Base-by-base conservation (phyloP, 2,888 invertebrate species). In the Hyposoter didymator region DNA sequence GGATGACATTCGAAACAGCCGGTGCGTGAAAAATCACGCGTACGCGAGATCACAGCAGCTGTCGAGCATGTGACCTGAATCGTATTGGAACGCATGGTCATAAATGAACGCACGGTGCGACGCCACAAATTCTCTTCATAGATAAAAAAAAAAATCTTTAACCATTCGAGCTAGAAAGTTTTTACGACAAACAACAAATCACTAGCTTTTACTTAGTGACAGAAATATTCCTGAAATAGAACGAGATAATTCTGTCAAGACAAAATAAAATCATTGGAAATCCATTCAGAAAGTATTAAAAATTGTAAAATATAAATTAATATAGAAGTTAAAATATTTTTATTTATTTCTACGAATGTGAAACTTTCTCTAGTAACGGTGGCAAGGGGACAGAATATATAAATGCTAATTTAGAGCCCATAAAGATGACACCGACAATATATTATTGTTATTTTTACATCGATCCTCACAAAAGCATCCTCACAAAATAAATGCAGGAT, bases 21-120 rank as follows among this genome's bases (percentile, higher is more conserved):
- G 91, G 91, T 90, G 91, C 89, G 90, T 90, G 89, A 91, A 91
- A 91, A 90, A 91, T 91, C 89, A 87, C 87, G 74, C 82, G 69
- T 84, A 86, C 86, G 84, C 85, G 62, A 69, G 19, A 80, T 74
- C 52, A 52, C 19, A 55, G 35, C 43, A 47, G 49, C 52, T 62
- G 47, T 49, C 70, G 49, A 70, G 55, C 45, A 67, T 81, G 73
- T 52, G 43, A 19, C 45, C 83, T 69, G 67, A 52, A 55, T 79
- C 75, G 43, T 80, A 43, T 45, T 47, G 43, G 47, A 52, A 67
- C 19, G 59, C 28, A 17, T 45, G 43, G 45, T 43, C 49, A 43
- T 67, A 67, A 32, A 52, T 14, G 35, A n/a, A 52, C 52, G 64
- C 72, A 43, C 43, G 39, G 49, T 80, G 49, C 39, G 47, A 45